Conservation (phyloP, 2,113 vertebrate species). For the Fulica atra region DNA sequence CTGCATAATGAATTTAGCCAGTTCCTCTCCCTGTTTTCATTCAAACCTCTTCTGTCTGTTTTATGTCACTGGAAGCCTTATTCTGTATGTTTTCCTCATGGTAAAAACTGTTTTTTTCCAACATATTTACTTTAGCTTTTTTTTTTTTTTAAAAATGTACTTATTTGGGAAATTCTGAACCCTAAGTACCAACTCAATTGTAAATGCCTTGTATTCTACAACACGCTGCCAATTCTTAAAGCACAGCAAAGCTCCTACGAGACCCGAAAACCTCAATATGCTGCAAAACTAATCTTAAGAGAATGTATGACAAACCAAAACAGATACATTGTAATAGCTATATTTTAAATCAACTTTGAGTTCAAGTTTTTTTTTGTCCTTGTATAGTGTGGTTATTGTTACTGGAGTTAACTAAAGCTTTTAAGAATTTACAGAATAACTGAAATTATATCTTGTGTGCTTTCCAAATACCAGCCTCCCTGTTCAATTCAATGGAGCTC, state of each 20-base stretch:
- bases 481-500: not conserved
- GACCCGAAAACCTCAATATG: not conserved
- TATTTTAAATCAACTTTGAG: not conserved
- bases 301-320: not conserved
- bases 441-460: not conserved
- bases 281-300: not conserved
- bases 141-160: no score
- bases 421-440: not conserved
- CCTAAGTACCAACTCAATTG: not conserved
- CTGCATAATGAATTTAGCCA: not conserved
- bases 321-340: not conserved
- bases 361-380: not conserved
- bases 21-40: not conserved
- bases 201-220: not conserved
- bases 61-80: not conserved
- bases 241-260: not conserved
- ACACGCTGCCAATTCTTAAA: not conserved
- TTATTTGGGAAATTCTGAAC: not conserved
- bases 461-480: not conserved
- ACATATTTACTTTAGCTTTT: not conserved
- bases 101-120: not conserved
- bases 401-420: not conserved
- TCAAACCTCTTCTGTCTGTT: not conserved
- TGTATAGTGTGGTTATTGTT: not conserved
- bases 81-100: not conserved